These are phyloP conservation scores for Rugalucina vietnamica DNA, from an alignment of 2,888 invertebrate genomes.

Conservation along the genomic window DNA sequence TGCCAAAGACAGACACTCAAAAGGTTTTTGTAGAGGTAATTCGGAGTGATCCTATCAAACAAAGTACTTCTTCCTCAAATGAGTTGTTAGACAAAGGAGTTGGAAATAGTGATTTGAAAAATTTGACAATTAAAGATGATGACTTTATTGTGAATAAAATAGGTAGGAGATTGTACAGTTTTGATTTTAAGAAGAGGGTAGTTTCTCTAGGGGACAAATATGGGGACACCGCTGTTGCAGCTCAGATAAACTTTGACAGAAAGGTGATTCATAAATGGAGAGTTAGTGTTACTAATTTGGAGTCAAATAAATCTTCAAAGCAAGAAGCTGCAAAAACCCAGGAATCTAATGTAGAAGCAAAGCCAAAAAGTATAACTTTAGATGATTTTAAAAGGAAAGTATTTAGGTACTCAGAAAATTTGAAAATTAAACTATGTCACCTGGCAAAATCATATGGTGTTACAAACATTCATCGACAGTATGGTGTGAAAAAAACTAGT, in stretches of 20 bases:
- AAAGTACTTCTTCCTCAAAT: background rate
- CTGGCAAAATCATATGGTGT: slow-evolving; percentile 18
- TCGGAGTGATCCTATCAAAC: background rate
- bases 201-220: background rate
- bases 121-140: background rate
- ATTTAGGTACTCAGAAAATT: background rate
- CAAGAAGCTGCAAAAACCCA: background rate
- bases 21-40: background rate
- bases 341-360: no score
- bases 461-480: slow-evolving; percentile 18
- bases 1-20: background rate
- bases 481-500: slow-evolving; percentile 13
- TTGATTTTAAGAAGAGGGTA: background rate
- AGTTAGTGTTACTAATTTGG: background rate
- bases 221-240: background rate
- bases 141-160: background rate
- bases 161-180: slow-evolving; percentile 3
- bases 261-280: slow-evolving; percentile 15
- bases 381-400: background rate
- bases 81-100: no score
- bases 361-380: no score
- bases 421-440: slow-evolving; percentile 44
- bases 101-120: slow-evolving; percentile 6
- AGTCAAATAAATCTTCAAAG: background rate
- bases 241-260: background rate